Percentiles rank a stretch among this genome's conserved stretches.
Conservation (phyloP, 1,140 invertebrate species). For the Araneus ventricosus region DNA sequence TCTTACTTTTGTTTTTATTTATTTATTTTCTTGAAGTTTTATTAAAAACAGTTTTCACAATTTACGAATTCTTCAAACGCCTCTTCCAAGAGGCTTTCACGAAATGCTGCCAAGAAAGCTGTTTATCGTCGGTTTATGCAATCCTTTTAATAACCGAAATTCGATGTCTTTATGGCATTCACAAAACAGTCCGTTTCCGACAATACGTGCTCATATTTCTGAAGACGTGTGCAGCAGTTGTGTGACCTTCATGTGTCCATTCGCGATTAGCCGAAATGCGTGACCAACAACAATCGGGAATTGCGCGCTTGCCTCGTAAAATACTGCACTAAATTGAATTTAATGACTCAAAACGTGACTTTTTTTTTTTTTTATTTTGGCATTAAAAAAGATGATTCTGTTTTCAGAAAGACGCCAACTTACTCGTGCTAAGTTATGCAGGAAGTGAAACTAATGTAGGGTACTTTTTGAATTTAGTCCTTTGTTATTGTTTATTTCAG, state of each 20-base stretch:
- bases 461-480: not conserved
- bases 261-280: slow-evolving; percentile 5
- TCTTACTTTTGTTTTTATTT: too few species aligned
- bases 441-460: not conserved
- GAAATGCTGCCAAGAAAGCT: too few species aligned
- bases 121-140: too few species aligned
- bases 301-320: slow-evolving; percentile 4
- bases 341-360: slow-evolving; percentile 15
- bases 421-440: not conserved
- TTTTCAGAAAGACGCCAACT: not conserved
- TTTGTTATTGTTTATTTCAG: not conserved
- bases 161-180: not conserved
- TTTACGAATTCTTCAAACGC: too few species aligned
- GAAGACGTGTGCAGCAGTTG: not conserved
- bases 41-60: too few species aligned
- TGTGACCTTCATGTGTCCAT: slow-evolving; percentile 17
- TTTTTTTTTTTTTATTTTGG: not conserved
- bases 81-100: too few species aligned
- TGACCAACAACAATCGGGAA: slow-evolving; percentile 29
- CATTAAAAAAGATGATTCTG: not conserved
- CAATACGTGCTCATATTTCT: not conserved
- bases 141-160: not conserved
- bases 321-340: slow-evolving; percentile 13
- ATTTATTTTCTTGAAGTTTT: too few species aligned
- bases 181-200: not conserved